Percentiles rank a stretch among this genome's conserved stretches.
Conservation (phyloP, 2,888 invertebrate genomes). For the Polymixis lichenea region DNA sequence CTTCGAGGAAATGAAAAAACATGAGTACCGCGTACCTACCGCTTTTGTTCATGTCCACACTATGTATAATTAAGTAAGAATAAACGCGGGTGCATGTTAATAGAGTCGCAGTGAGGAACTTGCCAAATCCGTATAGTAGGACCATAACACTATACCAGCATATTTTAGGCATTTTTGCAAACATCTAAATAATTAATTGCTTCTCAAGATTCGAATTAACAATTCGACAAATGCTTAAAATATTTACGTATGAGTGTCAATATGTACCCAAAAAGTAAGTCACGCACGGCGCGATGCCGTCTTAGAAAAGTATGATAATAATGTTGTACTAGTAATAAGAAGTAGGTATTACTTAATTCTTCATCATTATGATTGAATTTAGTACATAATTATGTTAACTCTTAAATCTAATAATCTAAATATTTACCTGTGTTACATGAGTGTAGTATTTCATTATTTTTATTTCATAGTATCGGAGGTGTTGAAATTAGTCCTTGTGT, state of each 20-base stretch:
- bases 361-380: not conserved
- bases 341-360: not conserved
- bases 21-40: conserved; percentile 25
- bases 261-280: not conserved
- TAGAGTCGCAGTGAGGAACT: conserved; percentile 57
- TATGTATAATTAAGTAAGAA: conserved; percentile 52
- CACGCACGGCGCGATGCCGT: not conserved
- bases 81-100: conserved; percentile 58
- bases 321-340: not conserved
- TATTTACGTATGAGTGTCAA: not conserved
- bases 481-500: conserved; percentile 31
- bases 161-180: not conserved
- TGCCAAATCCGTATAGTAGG: conserved; percentile 52
- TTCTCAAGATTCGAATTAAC: not conserved
- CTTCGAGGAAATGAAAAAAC: conserved; percentile 48
- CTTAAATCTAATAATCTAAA: too few species aligned
- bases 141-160: not conserved
- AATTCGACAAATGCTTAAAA: not conserved
- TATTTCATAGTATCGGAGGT: conserved; percentile 11
- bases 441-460: conserved; percentile 8
- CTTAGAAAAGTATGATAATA: not conserved
- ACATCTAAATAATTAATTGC: conserved; percentile 1
- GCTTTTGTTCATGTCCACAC: conserved; percentile 41
- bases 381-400: too few species aligned
- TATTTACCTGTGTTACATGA: conserved; percentile 3